Evolutionary conservation across 1,140 invertebrate genomes (phyloP).

Genomic region (Danaus melanippus): DNA sequence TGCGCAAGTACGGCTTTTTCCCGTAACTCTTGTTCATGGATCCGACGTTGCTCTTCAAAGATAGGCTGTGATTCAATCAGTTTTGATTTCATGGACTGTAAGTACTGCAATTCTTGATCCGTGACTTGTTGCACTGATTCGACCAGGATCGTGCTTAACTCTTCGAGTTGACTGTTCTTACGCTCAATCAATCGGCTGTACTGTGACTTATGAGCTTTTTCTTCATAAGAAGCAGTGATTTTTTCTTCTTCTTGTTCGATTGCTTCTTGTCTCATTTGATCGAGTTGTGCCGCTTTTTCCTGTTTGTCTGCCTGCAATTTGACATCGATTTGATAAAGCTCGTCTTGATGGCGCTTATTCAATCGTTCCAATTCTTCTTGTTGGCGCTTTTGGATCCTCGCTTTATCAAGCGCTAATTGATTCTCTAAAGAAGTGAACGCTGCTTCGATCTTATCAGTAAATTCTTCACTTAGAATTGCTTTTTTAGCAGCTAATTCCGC

Average conservation of each 20-base stretch:
- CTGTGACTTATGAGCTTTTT: neutral
- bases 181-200: conserved; percentile 1
- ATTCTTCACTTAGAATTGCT: no score
- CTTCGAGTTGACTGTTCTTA: conserved; percentile 1
- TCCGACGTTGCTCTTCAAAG: conserved; percentile 1
- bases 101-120: conserved; percentile 1
- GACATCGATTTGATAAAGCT: no score
- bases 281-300: neutral
- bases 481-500: no score
- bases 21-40: conserved; percentile 1
- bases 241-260: conserved; percentile 2
- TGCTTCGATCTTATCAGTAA: no score
- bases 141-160: conserved; percentile 1
- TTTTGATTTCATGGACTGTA: conserved; percentile 2
- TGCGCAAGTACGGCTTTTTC: conserved; percentile 1
- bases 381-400: no score
- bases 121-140: conserved; percentile 1
- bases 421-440: no score
- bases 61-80: conserved; percentile 1
- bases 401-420: no score
- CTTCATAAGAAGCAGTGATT: conserved; percentile 1
- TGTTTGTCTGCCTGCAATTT: no score
- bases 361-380: no score
- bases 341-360: no score
- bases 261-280: conserved; percentile 1